Conservation (phyloP, 2,113 vertebrate genomes). For the Lepus europaeus region DNA sequence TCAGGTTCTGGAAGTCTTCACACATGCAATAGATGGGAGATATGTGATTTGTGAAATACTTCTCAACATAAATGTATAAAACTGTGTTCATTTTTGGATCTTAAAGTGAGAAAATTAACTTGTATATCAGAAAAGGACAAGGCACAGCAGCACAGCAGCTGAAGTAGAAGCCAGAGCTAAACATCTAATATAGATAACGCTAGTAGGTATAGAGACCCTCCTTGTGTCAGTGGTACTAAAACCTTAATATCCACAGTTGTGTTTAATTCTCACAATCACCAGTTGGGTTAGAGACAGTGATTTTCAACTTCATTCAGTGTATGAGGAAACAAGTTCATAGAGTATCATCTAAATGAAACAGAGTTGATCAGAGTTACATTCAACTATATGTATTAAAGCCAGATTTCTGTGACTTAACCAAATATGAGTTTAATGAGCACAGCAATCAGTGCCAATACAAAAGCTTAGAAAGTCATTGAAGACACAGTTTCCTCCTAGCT, state of each 20-base stretch:
- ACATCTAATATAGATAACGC: background rate
- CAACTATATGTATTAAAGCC: background rate
- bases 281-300: background rate
- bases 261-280: background rate
- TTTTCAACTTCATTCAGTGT: background rate
- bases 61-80: background rate
- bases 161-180: background rate
- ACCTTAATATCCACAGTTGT: background rate
- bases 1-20: background rate
- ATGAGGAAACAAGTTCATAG: constrained; percentile 21
- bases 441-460: background rate
- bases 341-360: background rate
- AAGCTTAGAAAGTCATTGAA: background rate
- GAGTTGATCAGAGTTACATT: background rate
- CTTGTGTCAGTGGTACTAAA: background rate
- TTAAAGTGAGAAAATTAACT: background rate
- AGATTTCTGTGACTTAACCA: background rate
- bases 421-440: background rate
- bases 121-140: background rate
- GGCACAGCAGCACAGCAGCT: background rate
- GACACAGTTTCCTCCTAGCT: background rate
- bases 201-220: background rate
- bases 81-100: background rate
- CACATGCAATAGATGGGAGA: background rate
- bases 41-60: background rate